Evolutionary conservation across 2,113 vertebrate species (phyloP).

Genomic region (Gambusia holbrooki): DNA sequence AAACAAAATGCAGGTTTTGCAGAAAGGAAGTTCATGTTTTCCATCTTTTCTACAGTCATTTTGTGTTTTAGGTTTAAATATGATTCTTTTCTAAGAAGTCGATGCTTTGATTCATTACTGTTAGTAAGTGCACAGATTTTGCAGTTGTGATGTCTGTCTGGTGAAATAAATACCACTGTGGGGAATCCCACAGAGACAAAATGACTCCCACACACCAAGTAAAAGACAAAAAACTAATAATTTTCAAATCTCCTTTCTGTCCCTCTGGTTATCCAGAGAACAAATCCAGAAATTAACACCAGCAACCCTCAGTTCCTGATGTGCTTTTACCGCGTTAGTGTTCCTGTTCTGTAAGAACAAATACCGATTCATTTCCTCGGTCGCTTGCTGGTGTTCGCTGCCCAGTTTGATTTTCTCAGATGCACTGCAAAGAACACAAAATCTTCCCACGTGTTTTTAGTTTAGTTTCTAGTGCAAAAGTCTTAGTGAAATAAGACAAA

Average conservation of each 20-base stretch:
- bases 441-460: no score
- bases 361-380: not conserved
- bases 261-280: not conserved
- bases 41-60: not conserved
- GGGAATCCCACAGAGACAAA: slow-evolving; percentile 5
- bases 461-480: no score
- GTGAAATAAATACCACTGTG: slow-evolving; percentile 3
- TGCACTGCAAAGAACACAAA: no score
- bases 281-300: not conserved
- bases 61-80: not conserved
- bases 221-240: not conserved
- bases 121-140: not conserved
- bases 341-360: slow-evolving; percentile 35
- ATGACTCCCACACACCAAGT: not conserved
- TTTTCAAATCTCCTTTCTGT: not conserved
- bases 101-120: not conserved
- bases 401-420: not conserved
- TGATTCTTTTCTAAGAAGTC: not conserved
- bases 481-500: no score
- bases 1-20: not conserved
- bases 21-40: not conserved
- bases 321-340: slow-evolving; percentile 28
- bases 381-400: slow-evolving; percentile 13
- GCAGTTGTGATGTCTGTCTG: slow-evolving; percentile 9
- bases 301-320: not conserved